Conservation (phyloP, 2,113 vertebrate species). For the cattle (Bos taurus) region ARS-UCD2.0 NC_037329.1:27988501-27989000, state of each 20-base stretch:
- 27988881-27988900: neutral
- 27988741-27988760: neutral
- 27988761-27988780: neutral
- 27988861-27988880: neutral
- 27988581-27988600: neutral
- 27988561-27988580: neutral
- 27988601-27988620: neutral
- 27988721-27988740: neutral
- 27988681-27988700: neutral
- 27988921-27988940: neutral
- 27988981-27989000: neutral
- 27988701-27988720: neutral
- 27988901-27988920: neutral
- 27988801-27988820: neutral
- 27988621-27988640: neutral
- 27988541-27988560: neutral
- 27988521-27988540: neutral
- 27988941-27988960: neutral
- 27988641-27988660: neutral
- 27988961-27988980: neutral
- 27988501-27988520: neutral
- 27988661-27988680: neutral
- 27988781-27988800: neutral
- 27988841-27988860: neutral
- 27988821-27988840: neutral